Conservation (phyloP, 2,888 invertebrate species). For the Eurytoma californica region DNA sequence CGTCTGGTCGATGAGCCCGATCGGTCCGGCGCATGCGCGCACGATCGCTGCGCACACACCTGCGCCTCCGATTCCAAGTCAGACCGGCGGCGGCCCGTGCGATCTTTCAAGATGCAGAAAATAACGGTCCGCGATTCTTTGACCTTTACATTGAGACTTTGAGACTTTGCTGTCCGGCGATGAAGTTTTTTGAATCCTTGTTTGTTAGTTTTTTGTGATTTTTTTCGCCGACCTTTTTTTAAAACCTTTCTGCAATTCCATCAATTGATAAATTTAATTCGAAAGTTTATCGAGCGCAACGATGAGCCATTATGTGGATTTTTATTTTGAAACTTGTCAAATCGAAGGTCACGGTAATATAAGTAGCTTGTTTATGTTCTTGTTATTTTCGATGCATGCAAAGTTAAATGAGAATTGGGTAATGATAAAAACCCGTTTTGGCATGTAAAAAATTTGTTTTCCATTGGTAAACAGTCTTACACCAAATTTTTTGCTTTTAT, state of each 20-base stretch:
- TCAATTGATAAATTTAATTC: not conserved
- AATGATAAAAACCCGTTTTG: not conserved
- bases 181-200: not conserved
- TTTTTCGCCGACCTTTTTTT: not conserved
- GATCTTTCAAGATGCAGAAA: slow-evolving; percentile 1
- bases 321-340: slow-evolving; percentile 9
- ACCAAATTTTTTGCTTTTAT: too few relatives aligned
- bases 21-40: too few relatives aligned
- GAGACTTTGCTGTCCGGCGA: too few relatives aligned
- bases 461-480: too few relatives aligned
- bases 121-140: not conserved
- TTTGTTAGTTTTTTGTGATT: not conserved
- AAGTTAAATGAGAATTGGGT: too few relatives aligned
- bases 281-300: not conserved
- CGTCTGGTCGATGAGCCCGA: slow-evolving; percentile 62
- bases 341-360: slow-evolving; percentile 11
- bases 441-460: not conserved
- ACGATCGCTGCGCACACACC: not conserved
- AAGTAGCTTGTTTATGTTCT: slow-evolving; percentile 14
- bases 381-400: too few relatives aligned
- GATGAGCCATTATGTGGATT: not conserved
- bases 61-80: not conserved
- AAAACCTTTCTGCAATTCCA: not conserved
- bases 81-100: not conserved
- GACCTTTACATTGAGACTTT: too few relatives aligned